Conservation (phyloP, 2,797 vertebrate species). For the Potorous gilbertii region DNA sequence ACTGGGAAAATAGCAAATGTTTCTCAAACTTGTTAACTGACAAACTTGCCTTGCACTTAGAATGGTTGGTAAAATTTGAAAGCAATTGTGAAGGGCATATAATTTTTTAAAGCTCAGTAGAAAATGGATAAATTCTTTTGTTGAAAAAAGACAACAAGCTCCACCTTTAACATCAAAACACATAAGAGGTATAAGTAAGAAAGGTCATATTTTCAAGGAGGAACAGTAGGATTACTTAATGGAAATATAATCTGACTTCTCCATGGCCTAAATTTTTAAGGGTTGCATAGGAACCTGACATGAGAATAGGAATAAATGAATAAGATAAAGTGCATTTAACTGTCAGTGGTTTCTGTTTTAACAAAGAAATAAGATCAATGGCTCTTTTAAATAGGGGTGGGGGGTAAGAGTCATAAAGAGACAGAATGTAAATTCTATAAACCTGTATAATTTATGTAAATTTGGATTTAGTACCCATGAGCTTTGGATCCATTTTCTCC, state of each 20-base stretch:
- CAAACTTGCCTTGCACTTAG: not conserved
- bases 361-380: not conserved
- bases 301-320: not conserved
- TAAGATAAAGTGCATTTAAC: not conserved
- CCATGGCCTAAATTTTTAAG: not conserved
- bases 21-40: not conserved
- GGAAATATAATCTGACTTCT: not conserved
- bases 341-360: not conserved
- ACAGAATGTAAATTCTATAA: not conserved
- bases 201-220: not conserved
- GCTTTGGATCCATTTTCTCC: not conserved
- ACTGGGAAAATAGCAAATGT: not conserved
- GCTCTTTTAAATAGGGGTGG: not conserved
- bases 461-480: not conserved
- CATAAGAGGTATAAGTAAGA: not conserved
- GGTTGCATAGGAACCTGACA: not conserved
- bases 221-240: not conserved
- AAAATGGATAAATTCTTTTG: not conserved
- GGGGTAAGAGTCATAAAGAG: not conserved
- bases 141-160: not conserved
- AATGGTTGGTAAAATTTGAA: not conserved
- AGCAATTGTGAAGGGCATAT: not conserved
- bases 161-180: not conserved
- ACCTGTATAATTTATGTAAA: constrained; percentile 11
- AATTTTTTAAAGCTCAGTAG: constrained; percentile 21